phyloP scores from a whole-genome alignment of 2,113 vertebrate species.

The Strigops habroptila region DNA sequence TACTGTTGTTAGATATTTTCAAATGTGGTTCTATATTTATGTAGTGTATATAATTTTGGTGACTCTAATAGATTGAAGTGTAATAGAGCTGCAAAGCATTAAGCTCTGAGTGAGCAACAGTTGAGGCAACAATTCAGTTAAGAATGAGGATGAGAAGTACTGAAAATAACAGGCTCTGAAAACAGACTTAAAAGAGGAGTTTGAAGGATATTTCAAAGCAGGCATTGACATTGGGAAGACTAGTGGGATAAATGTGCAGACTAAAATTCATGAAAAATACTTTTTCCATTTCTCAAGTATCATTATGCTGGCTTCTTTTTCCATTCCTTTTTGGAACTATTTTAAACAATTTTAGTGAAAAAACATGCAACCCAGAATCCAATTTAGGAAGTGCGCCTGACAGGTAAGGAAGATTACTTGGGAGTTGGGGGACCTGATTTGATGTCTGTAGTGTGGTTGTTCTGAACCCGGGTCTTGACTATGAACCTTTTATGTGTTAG shows the following conservation, averaged over 20 bases:
- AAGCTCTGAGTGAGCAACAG: background rate
- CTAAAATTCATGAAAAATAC: background rate
- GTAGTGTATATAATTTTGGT: background rate
- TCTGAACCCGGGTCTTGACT: background rate
- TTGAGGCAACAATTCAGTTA: background rate
- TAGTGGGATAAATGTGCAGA: background rate
- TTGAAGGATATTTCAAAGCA: background rate
- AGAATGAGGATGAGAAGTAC: background rate
- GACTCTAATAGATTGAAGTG: background rate
- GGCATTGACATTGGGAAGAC: background rate
- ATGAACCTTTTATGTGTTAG: background rate
- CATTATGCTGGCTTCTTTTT: background rate
- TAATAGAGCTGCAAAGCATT: background rate
- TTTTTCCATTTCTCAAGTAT: background rate
- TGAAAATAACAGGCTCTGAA: background rate
- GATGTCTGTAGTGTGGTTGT: background rate
- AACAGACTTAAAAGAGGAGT: background rate
- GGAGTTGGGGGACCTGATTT: background rate
- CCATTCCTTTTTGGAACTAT: background rate
- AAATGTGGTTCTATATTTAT: background rate
- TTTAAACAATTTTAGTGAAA: background rate
- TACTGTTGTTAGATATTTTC: background rate
- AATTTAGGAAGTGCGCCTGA: background rate
- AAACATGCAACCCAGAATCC: background rate
- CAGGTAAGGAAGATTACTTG: background rate